These are phyloP conservation scores for Chymomyza procnemis DNA, from an alignment of 2,888 invertebrate species.

Conservation along the genomic window DNA sequence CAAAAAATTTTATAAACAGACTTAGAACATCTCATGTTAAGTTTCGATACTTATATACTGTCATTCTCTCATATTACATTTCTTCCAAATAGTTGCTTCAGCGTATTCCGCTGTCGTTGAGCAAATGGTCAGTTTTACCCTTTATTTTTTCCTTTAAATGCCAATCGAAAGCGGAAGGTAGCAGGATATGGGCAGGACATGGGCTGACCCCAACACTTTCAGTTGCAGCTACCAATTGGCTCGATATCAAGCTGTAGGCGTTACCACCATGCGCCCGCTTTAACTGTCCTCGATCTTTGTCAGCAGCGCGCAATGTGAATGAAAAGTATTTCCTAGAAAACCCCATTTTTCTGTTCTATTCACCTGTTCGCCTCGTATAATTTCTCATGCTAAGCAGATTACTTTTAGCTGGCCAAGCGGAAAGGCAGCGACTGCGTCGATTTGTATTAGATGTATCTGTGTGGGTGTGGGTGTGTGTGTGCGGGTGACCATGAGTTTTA, in stretches of 20 bases:
- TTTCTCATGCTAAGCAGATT: slow-evolving; percentile 60
- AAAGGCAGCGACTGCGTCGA: slow-evolving; percentile 51
- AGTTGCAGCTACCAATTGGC: neutral
- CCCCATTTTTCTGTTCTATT: slow-evolving; percentile 7
- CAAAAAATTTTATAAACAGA: no score
- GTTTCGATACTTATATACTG: no score
- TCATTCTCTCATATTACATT: no score
- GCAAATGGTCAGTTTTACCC: neutral
- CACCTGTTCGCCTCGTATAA: slow-evolving; percentile 51
- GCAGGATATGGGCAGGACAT: neutral
- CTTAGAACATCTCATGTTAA: no score
- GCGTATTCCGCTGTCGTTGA: no score
- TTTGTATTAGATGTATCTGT: neutral
- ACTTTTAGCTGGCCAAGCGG: slow-evolving; percentile 45
- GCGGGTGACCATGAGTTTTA: neutral
- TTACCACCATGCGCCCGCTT: neutral
- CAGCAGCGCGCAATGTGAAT: neutral
- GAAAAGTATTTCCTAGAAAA: neutral
- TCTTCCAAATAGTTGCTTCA: no score
- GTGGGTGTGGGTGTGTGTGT: neutral
- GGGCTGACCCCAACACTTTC: neutral
- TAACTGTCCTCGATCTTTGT: neutral
- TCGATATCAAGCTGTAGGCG: neutral
- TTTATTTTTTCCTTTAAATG: neutral
- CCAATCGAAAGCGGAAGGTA: neutral